A percentile compares a stretch with the other conserved stretches of the same genome.
Evolutionary conservation across 2,888 invertebrate genomes (phyloP).

Genomic region (Rhamnusium bicolor): DNA sequence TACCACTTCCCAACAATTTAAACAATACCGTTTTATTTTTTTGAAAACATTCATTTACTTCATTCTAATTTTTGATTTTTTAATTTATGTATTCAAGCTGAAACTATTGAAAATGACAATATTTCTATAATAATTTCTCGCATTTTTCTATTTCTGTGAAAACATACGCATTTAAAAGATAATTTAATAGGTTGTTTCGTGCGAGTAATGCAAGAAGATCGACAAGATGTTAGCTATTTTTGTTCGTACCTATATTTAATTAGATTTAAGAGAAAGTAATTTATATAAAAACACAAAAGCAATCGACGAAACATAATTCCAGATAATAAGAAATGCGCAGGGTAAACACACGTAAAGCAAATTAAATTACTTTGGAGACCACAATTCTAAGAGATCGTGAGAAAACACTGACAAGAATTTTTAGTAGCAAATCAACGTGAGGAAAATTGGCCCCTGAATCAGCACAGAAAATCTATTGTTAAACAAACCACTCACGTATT

Average conservation of each 20-base stretch:
- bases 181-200: no score
- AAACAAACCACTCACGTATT: not conserved
- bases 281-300: not conserved
- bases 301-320: not conserved
- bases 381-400: not conserved
- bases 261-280: not conserved
- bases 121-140: no score
- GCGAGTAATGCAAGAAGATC: no score
- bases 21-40: no score
- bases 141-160: no score
- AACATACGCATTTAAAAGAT: no score
- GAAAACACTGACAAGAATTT: slow-evolving; percentile 4
- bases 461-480: not conserved
- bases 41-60: no score
- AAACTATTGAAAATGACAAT: no score
- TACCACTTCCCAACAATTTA: no score
- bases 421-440: slow-evolving; percentile 9
- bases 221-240: no score
- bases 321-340: not conserved
- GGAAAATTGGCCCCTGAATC: not conserved
- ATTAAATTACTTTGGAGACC: not conserved
- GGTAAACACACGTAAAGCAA: not conserved
- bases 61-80: no score
- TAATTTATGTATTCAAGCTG: no score
- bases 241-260: not conserved